Evolutionary conservation across 2,797 vertebrate species (phyloP).

Genomic region (Lemur catta): DNA sequence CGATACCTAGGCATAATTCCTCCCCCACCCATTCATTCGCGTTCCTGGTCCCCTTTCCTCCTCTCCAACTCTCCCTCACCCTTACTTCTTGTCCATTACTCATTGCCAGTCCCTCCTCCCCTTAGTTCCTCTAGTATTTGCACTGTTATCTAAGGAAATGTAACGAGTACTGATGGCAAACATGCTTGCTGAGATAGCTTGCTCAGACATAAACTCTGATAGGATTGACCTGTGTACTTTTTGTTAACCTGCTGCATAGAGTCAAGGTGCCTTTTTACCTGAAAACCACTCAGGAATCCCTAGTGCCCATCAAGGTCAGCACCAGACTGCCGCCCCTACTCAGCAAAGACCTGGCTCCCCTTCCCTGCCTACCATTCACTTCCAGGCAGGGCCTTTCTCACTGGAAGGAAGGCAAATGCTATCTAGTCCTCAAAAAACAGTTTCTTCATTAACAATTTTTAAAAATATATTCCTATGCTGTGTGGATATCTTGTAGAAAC

Average conservation of each 20-base stretch:
- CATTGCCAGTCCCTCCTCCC: neutral
- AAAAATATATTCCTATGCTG: neutral
- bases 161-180: conserved; percentile 49
- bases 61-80: neutral
- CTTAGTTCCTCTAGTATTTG: conserved; percentile 56
- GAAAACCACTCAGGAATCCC: neutral
- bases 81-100: neutral
- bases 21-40: rapidly evolving
- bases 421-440: neutral
- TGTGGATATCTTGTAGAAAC: neutral
- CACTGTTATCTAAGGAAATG: conserved; percentile 66
- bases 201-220: conserved; percentile 62
- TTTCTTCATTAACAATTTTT: neutral
- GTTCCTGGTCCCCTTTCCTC: neutral
- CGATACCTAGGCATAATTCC: neutral
- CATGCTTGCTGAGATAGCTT: conserved; percentile 60
- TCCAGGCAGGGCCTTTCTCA: neutral
- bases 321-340: neutral
- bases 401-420: neutral
- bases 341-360: neutral
- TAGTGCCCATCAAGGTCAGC: neutral
- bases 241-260: conserved; percentile 39
- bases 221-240: conserved; percentile 53
- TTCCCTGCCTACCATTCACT: neutral
- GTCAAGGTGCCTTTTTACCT: neutral